These are phyloP conservation scores for Lissonota sp. DNA, from an alignment of 2,888 invertebrate species.

Conservation along the genomic window DNA sequence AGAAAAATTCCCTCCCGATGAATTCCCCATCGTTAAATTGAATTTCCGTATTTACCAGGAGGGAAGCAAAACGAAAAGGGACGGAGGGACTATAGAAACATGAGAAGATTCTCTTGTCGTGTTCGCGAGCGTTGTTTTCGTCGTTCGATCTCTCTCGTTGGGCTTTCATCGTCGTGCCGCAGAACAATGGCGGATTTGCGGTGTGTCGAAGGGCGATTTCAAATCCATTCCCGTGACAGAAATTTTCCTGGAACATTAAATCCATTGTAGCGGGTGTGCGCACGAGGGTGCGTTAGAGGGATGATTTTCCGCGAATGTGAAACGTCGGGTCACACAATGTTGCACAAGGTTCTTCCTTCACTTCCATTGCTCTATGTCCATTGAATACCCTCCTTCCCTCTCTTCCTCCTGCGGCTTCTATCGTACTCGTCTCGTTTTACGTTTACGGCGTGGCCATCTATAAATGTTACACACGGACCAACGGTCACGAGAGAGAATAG, in stretches of 20 bases:
- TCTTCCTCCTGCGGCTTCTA: slow-evolving; percentile 3
- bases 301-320: slow-evolving; percentile 42
- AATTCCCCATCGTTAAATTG: too few relatives aligned
- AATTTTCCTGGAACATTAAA: slow-evolving; percentile 69
- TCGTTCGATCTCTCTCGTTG: slow-evolving; percentile 65
- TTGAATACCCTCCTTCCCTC: slow-evolving; percentile 41
- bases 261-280: slow-evolving; percentile 65
- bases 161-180: slow-evolving; percentile 65
- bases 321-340: slow-evolving; percentile 25
- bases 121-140: slow-evolving; percentile 68
- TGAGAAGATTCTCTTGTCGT: slow-evolving; percentile 13
- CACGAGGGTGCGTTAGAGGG: slow-evolving; percentile 37
- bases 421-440: slow-evolving; percentile 18
- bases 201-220: slow-evolving; percentile 62
- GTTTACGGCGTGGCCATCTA: slow-evolving; percentile 58
- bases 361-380: slow-evolving; percentile 42
- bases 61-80: slow-evolving; percentile 1
- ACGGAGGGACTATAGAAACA: background rate
- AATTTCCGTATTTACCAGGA: too few relatives aligned
- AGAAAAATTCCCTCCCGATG: too few relatives aligned
- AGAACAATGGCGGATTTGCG: slow-evolving; percentile 70
- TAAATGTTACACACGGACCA: slow-evolving; percentile 54
- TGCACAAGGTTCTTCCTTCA: slow-evolving; percentile 42
- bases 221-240: slow-evolving; percentile 61
- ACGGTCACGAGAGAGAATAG: slow-evolving; percentile 37